Percentiles rank a stretch among this genome's conserved stretches.
Evolutionary conservation across 2,888 invertebrate species (phyloP).

Genomic region (Caenorhabditis sinica): DNA sequence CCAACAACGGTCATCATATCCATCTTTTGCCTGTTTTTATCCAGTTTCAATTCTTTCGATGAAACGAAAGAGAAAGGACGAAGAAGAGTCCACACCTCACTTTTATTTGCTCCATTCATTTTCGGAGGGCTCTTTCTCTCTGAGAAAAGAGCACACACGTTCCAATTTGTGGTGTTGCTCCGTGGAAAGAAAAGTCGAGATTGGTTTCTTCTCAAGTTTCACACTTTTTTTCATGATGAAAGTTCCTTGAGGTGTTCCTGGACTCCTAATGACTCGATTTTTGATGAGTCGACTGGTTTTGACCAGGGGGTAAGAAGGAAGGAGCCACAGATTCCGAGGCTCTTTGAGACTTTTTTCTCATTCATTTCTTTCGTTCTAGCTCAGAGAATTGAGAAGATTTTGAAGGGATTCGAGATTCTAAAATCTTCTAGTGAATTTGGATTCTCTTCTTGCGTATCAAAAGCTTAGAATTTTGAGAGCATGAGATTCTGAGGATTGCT

Average conservation of each 20-base stretch:
- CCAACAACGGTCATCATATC: too few species aligned
- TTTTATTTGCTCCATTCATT: conserved; percentile 22
- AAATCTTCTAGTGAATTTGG: too few species aligned
- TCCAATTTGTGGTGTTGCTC: neutral
- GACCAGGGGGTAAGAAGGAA: neutral
- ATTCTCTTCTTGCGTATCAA: too few species aligned
- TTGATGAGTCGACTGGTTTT: conserved; percentile 9
- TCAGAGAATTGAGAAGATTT: too few species aligned
- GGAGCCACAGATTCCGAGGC: neutral
- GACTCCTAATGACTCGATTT: conserved; percentile 31
- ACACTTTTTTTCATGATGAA: neutral
- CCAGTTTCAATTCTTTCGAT: neutral
- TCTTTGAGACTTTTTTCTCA: too few species aligned
- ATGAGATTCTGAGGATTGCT: neutral
- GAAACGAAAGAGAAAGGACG: neutral
- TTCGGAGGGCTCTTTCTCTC: conserved; percentile 23
- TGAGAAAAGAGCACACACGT: conserved; percentile 29
- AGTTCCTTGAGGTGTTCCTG: conserved; percentile 21
- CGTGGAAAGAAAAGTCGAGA: neutral
- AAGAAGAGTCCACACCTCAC: neutral
- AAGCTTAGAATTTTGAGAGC: too few species aligned
- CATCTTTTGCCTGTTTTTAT: neutral
- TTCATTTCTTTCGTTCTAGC: too few species aligned
- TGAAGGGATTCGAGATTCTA: too few species aligned
- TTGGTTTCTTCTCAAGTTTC: conserved; percentile 29